Evolutionary conservation across 1,140 invertebrate species (phyloP).

Genomic region (Magallana ariakensis): DNA sequence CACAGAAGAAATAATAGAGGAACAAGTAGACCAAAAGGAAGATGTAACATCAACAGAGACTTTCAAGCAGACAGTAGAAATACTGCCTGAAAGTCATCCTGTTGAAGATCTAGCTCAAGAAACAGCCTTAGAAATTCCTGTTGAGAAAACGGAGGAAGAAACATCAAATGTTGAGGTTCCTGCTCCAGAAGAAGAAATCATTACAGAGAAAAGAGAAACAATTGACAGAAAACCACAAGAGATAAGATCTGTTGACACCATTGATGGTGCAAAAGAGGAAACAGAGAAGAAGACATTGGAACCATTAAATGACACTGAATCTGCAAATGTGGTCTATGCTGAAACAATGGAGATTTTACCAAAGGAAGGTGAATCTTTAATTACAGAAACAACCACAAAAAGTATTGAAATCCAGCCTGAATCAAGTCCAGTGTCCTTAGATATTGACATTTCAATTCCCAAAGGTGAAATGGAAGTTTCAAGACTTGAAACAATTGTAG

Average conservation of each 20-base stretch:
- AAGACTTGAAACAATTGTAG: background rate
- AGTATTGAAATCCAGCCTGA: constrained; percentile 87
- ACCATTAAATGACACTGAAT: background rate
- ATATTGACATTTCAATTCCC: constrained; percentile 31
- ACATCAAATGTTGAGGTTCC: background rate
- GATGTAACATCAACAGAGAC: constrained; percentile 41
- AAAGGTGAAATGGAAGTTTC: constrained; percentile 37
- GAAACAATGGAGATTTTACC: constrained; percentile 47
- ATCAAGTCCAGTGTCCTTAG: constrained; percentile 81
- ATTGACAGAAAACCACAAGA: constrained; percentile 14
- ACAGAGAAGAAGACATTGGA: constrained; percentile 27
- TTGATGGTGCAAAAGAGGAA: background rate
- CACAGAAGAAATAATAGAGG: constrained; percentile 27
- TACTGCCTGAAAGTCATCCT: background rate
- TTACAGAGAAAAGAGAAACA: constrained; percentile 37
- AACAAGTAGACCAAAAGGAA: background rate
- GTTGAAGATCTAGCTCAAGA: background rate
- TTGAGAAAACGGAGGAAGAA: constrained; percentile 29
- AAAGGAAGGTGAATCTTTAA: constrained; percentile 24
- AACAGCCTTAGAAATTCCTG: background rate
- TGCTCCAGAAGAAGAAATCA: constrained; percentile 3
- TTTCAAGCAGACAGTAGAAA: constrained; percentile 36
- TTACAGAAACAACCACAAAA: constrained; percentile 12
- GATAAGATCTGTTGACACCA: background rate
- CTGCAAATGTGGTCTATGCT: background rate